Conservation (phyloP, 2,888 invertebrate species). For the Erebia epiphron region DNA sequence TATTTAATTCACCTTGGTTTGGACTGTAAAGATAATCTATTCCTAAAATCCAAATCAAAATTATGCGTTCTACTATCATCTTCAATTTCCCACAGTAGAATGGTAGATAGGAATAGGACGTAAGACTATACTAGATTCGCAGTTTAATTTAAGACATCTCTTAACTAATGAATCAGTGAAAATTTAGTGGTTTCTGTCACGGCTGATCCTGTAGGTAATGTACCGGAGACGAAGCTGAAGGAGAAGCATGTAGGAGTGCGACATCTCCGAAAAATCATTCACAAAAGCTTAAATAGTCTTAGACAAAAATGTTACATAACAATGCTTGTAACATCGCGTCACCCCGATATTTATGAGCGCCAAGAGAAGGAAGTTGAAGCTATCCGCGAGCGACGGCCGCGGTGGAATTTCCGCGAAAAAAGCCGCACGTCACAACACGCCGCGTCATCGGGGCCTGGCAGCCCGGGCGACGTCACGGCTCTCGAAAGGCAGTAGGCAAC, state of each 20-base stretch:
- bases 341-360: conserved; percentile 16
- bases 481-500: not conserved
- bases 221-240: not conserved
- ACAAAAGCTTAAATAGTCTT: not conserved
- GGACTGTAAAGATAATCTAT: too few relatives aligned
- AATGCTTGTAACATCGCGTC: conserved; percentile 17
- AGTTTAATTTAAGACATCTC: too few relatives aligned
- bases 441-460: conserved; percentile 51
- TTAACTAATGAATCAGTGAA: too few relatives aligned
- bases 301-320: conserved; percentile 12
- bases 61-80: too few relatives aligned
- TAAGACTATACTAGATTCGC: too few relatives aligned
- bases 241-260: not conserved
- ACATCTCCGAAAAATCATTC: not conserved
- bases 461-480: conserved; percentile 64
- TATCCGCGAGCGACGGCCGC: conserved; percentile 64
- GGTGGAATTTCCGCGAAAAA: conserved; percentile 80
- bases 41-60: too few relatives aligned
- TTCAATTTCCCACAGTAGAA: too few relatives aligned
- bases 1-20: not conserved
- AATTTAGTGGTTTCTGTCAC: too few relatives aligned
- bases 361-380: conserved; percentile 27
- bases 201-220: too few relatives aligned
- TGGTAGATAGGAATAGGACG: too few relatives aligned
- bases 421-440: conserved; percentile 69